Conservation (phyloP, 2,797 vertebrate genomes). For the Dryobates pubescens region DNA sequence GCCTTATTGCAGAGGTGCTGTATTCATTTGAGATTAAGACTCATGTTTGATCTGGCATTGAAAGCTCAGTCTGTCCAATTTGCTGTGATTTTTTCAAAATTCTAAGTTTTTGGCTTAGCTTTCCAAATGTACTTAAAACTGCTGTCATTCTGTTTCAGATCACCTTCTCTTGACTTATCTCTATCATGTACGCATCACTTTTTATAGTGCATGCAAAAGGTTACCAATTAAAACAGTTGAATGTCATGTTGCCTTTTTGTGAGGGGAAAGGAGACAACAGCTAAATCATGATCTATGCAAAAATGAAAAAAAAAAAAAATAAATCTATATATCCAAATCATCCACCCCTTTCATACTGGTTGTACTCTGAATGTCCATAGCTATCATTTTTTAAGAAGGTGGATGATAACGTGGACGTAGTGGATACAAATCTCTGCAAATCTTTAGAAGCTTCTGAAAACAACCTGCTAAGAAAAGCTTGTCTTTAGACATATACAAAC, state of each 20-base stretch:
- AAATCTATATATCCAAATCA: background rate
- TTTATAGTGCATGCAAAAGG: background rate
- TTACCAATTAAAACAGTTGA: background rate
- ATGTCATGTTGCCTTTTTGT: background rate
- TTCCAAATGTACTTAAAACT: background rate
- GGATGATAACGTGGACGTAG: background rate
- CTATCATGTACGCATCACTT: background rate
- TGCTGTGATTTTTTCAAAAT: background rate
- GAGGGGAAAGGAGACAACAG: background rate
- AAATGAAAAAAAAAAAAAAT: background rate
- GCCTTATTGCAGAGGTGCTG: background rate
- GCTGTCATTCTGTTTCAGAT: background rate
- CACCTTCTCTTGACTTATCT: background rate
- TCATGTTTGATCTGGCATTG: constrained; percentile 33
- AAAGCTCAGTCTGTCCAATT: constrained; percentile 6
- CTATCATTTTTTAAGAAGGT: background rate
- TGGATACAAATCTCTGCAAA: background rate
- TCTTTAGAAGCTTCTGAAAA: background rate
- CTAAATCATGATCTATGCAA: background rate
- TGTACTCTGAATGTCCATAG: background rate
- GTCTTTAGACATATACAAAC: background rate
- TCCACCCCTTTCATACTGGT: background rate
- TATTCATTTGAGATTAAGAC: constrained; percentile 46
- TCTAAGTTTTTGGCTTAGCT: background rate
- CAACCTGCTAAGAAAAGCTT: background rate